A percentile compares a stretch with the other conserved stretches of the same genome.
Evolutionary conservation across 2,113 vertebrate species (phyloP).

Genomic region (Phasianus colchicus): DNA sequence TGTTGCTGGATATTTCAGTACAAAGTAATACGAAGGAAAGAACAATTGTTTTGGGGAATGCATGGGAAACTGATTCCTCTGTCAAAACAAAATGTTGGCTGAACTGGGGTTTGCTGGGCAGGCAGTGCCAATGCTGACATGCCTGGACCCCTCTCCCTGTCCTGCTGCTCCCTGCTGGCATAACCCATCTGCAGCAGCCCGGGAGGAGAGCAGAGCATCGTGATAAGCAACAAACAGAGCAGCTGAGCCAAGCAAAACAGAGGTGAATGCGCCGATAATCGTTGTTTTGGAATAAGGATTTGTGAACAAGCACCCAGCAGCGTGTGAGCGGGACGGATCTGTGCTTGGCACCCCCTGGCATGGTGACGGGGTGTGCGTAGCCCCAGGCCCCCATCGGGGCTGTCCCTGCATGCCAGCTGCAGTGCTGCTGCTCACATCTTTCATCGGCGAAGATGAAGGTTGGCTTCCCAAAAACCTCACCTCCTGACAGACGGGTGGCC

Average conservation of each 20-base stretch:
- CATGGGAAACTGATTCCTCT: background rate
- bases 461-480: background rate
- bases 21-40: background rate
- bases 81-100: background rate
- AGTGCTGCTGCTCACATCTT: background rate
- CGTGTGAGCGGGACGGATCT: background rate
- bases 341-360: background rate
- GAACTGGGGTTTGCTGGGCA: background rate
- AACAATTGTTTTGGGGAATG: background rate
- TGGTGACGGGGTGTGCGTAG: fast-evolving
- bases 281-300: background rate
- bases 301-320: background rate
- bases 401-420: background rate
- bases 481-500: background rate
- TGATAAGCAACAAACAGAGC: background rate
- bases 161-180: fast-evolving
- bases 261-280: background rate
- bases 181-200: background rate
- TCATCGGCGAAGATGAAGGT: background rate
- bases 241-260: background rate
- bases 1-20: background rate
- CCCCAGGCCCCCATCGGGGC: background rate
- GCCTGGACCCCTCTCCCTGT: background rate
- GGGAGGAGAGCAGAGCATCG: background rate
- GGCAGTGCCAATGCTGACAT: background rate